Percentiles rank a stretch among this genome's conserved stretches.
phyloP scores from a whole-genome alignment of 1,140 invertebrate species.

The Sminthurinus signatus region DNA sequence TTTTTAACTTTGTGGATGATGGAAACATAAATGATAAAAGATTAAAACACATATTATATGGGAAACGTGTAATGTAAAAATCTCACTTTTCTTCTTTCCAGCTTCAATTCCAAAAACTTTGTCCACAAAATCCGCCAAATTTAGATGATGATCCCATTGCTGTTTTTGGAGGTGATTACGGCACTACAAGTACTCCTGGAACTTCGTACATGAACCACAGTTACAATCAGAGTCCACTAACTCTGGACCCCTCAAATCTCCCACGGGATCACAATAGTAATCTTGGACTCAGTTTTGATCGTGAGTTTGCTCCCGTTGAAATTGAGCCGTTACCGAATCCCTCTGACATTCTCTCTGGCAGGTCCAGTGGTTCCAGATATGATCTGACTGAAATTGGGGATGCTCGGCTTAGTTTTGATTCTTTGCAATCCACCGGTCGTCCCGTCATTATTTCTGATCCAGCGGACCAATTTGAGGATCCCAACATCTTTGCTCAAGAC shows the following conservation, averaged over 20 bases:
- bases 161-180: background rate
- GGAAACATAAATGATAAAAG: background rate
- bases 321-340: slow-evolving; percentile 24
- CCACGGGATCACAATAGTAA: background rate
- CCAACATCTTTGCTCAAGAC: slow-evolving; percentile 40
- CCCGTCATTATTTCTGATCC: background rate
- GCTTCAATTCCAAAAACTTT: background rate
- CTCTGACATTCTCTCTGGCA: slow-evolving; percentile 1
- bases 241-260: background rate
- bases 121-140: background rate
- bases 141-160: background rate
- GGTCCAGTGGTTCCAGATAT: background rate
- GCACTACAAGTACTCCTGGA: too few species aligned
- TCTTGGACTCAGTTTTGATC: background rate
- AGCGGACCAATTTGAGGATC: too few species aligned
- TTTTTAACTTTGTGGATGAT: too few species aligned
- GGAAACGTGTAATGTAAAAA: too few species aligned
- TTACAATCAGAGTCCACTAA: too few species aligned
- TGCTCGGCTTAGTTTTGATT: slow-evolving; percentile 8
- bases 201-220: too few species aligned
- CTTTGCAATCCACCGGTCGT: background rate
- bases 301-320: background rate
- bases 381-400: slow-evolving; percentile 5
- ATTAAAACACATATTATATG: too few species aligned
- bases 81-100: too few species aligned